Base-by-base conservation (phyloP, 1,140 invertebrate species). In the Saxidomus purpurata region DNA sequence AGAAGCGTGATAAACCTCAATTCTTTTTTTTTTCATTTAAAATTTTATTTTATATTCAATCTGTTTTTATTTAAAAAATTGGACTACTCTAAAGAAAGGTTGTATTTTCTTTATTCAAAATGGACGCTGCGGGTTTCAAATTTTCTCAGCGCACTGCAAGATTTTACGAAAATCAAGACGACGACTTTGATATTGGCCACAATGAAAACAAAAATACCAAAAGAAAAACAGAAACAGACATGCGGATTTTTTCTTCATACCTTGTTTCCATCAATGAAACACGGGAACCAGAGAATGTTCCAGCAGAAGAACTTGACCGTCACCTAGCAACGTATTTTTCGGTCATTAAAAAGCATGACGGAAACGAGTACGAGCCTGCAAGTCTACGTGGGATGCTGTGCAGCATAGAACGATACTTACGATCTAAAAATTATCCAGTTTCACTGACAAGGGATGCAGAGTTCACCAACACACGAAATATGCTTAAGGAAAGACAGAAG, bases 151-250 rank as follows among this genome's bases (percentile, higher is more conserved):
- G 38, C 13, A 34, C 63, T 15, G 38, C 55, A n/a, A 82, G 55
- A 82, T 61, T 38, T 55, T 71, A 69, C 59, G 79, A 52, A 1
- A 71, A 67, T 15, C 22, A 25, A 36, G 86, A 86, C 25, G n/a
- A 28, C 28, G 91, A 90, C 25, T 89, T 85, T 17, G 90, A 91
- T 43, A 36, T 82, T 4, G 74, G 79, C n/a, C 69, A 79, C 40
- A 82, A 87, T 28, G 93, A 94, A 80, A 95, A 95, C 80, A 92
- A 93, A 87, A 94, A 95, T 79, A 95, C 94, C 15, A 92, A 93
- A 74, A 91, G 94, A 52, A 95, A 95, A 85, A 95, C 94, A 4
- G 94, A 93, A 28, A 93, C 93, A 13, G 94, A 95, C 80, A 93
- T 95, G 89, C 90, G 93, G 34, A 94, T 94, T 67, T 86, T 95